phyloP scores from a whole-genome alignment of 2,113 vertebrate species.

The Haliaeetus leucogaster region DNA sequence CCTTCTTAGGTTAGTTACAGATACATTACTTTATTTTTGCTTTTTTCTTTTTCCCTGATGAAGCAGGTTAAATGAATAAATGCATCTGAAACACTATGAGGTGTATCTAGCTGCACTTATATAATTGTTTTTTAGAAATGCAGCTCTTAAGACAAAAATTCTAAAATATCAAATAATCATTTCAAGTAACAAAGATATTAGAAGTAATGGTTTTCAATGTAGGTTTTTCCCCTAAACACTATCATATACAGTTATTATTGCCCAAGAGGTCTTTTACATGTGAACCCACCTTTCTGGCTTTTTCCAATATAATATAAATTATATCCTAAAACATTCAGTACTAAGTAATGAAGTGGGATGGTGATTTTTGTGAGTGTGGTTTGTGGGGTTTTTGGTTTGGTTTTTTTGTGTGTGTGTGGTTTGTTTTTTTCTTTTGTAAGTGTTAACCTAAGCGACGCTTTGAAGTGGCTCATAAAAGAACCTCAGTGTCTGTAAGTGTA shows the following conservation, averaged over 20 bases:
- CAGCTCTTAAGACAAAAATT: background rate
- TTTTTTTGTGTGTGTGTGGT: background rate
- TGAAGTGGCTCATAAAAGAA: background rate
- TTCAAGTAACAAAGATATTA: background rate
- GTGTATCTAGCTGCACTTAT: background rate
- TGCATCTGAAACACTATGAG: background rate
- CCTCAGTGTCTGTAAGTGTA: background rate
- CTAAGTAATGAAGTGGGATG: background rate
- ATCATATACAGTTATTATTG: background rate
- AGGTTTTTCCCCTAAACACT: background rate
- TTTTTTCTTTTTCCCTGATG: background rate
- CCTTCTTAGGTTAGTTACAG: background rate
- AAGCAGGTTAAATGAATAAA: background rate
- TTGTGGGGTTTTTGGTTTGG: background rate
- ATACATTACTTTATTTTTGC: background rate
- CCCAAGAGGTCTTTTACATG: background rate
- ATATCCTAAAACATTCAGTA: background rate
- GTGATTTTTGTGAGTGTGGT: background rate
- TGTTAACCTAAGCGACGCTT: background rate
- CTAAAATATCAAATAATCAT: background rate
- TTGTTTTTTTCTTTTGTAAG: background rate
- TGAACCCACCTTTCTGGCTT: fast-evolving
- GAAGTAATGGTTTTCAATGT: background rate
- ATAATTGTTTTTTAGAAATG: background rate
- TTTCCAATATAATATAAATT: background rate